Percentiles rank a stretch among this genome's conserved stretches.
Evolutionary conservation across 2,113 vertebrate genomes (phyloP).

Genomic region (Euleptes europaea): DNA sequence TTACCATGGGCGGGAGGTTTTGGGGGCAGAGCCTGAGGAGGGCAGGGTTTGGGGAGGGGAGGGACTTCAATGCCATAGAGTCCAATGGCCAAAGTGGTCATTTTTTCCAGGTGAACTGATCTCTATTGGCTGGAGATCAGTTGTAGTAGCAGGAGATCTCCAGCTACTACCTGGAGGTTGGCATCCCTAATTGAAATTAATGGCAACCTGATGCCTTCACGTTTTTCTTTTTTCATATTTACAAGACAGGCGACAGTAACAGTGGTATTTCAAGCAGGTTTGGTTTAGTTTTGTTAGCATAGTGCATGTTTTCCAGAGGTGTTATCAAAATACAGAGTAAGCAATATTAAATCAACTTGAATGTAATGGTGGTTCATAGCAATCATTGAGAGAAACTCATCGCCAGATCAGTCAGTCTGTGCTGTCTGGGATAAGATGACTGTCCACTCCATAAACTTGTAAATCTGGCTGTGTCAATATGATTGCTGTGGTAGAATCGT

Average conservation of each 20-base stretch:
- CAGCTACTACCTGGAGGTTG: no score
- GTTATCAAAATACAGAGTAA: constrained; percentile 55
- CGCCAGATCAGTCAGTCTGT: not conserved
- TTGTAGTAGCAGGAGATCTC: no score
- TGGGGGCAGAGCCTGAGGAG: no score
- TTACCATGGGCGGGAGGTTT: no score
- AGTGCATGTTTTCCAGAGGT: constrained; percentile 59
- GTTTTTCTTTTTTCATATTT: constrained; percentile 64
- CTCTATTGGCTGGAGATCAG: no score
- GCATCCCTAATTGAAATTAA: not conserved
- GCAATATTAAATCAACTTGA: constrained; percentile 12
- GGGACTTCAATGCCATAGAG: no score
- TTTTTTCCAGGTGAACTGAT: no score
- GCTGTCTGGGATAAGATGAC: not conserved
- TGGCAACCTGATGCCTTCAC: constrained; percentile 24
- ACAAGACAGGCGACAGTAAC: constrained; percentile 64
- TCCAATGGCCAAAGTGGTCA: no score
- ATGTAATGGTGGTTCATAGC: not conserved
- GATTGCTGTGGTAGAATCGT: not conserved
- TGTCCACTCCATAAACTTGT: not conserved
- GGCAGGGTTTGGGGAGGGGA: no score
- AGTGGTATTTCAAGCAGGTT: constrained; percentile 66
- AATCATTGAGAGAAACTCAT: not conserved
- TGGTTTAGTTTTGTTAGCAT: constrained; percentile 65
- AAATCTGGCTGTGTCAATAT: not conserved